phyloP scores from a whole-genome alignment of 2,113 vertebrate genomes.

The Crotalus horridus region DNA sequence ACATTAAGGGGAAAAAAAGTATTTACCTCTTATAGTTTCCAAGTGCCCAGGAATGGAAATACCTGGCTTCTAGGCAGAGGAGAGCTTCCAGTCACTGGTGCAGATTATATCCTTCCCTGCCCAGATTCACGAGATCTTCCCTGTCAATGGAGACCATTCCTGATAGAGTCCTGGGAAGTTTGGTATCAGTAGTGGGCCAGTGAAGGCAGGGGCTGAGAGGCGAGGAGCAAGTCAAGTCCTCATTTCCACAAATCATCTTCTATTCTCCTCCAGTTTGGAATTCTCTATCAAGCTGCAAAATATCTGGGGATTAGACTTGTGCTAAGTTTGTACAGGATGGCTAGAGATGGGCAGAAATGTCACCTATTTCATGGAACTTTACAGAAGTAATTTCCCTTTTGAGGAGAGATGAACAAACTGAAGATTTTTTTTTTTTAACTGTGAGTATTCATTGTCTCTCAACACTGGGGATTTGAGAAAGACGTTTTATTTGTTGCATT shows the following conservation, averaged over 20 bases:
- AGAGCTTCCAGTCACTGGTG: neutral
- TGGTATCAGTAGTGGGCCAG: neutral
- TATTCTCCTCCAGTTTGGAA: neutral
- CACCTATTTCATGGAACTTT: no score
- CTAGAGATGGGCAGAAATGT: neutral
- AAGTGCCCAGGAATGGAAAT: neutral
- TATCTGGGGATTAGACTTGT: neutral
- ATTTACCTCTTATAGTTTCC: neutral
- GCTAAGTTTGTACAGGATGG: neutral
- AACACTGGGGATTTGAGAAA: neutral
- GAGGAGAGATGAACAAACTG: neutral
- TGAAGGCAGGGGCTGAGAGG: neutral
- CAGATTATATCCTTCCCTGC: neutral
- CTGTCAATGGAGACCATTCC: neutral
- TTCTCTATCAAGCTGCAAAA: neutral
- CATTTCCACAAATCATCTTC: neutral
- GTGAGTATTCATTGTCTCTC: neutral
- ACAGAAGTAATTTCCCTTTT: neutral
- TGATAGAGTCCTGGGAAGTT: neutral
- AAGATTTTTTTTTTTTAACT: neutral
- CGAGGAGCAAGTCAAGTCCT: neutral
- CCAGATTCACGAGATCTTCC: neutral
- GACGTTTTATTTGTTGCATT: neutral
- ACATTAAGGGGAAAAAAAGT: neutral
- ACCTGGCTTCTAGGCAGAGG: neutral